Base-by-base conservation (phyloP, 2,888 invertebrate species). In the Hermaeophaga mercurialis region DNA sequence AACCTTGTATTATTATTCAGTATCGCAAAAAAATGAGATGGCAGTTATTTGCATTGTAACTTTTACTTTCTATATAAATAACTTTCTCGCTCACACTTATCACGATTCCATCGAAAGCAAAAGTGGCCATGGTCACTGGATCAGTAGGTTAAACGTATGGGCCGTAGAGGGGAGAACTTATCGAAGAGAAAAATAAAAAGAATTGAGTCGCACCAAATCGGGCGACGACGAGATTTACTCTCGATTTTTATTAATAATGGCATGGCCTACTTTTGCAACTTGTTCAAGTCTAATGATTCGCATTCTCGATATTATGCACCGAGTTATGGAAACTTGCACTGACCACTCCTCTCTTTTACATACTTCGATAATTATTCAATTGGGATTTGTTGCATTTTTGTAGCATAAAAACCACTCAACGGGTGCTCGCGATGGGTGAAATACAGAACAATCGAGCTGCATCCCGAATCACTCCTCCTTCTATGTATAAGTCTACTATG, bases 61-160 rank as follows among this genome's bases (percentile, higher is more conserved):
- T 54, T 34, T 54, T 39, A 34, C 24, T 39, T 54, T 47, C 47
- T 28, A 39, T 47, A 55, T 49, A 48, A 55, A 34, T 55, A 4
- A 55, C 47, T 44, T 63, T 75, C 72, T 73, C 73, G 72, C 75
- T 73, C 9, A 61, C 66, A 33, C 39, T 41, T 33, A 47, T 54
- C 47, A 26, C 11, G 3, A 22, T 7, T 24, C 47, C 45, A 72
- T 77, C 66, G 71, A 72, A 70, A 70, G 69, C 64, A 71, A 70
- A 73, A 79, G 78, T 78, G 73, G 80, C 79, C 80, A 80, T 80
- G 81, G 81, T 80, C 84, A 82, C 79, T 83, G 71, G 85, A 85
- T 84, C 81, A 85, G 79, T 84, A 73, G 84, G 85, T 81, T 49
- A 56, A 50, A 52, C 36, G 9, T 36, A 36, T 36, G 36, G 14